Percentiles rank a stretch among this genome's conserved stretches.
phyloP scores from a whole-genome alignment of 2,888 invertebrate genomes.

The Coelogynopora nodosa region DNA sequence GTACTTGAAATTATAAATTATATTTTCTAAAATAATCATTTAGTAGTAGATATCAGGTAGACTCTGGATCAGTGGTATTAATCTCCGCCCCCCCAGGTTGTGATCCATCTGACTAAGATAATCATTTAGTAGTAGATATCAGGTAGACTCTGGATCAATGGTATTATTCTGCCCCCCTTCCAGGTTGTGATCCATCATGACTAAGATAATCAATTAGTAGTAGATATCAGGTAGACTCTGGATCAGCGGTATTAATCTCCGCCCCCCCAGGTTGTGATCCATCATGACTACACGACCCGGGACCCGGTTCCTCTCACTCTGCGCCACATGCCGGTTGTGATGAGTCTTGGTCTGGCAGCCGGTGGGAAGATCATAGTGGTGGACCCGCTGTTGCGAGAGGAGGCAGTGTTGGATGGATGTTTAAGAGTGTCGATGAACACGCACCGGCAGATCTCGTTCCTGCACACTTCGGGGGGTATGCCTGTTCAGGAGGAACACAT shows the following conservation, averaged over 20 bases:
- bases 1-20: too few species aligned
- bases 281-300: neutral
- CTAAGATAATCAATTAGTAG: too few species aligned
- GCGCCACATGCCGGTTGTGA: constrained; percentile 20
- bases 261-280: neutral
- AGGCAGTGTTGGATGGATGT: neutral
- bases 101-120: too few species aligned
- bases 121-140: too few species aligned
- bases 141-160: too few species aligned
- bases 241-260: too few species aligned
- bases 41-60: too few species aligned
- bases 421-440: neutral
- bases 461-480: neutral
- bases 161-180: too few species aligned
- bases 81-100: neutral
- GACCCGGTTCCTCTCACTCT: constrained; percentile 27
- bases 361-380: constrained; percentile 21
- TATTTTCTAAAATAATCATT: too few species aligned
- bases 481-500: neutral
- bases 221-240: too few species aligned
- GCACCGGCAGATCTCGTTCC: neutral
- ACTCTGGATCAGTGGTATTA: too few species aligned
- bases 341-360: neutral
- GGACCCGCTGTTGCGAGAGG: neutral
- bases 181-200: neutral